phyloP scores from a whole-genome alignment of 1,140 invertebrate genomes.

The Drosophila fuyamai region DNA sequence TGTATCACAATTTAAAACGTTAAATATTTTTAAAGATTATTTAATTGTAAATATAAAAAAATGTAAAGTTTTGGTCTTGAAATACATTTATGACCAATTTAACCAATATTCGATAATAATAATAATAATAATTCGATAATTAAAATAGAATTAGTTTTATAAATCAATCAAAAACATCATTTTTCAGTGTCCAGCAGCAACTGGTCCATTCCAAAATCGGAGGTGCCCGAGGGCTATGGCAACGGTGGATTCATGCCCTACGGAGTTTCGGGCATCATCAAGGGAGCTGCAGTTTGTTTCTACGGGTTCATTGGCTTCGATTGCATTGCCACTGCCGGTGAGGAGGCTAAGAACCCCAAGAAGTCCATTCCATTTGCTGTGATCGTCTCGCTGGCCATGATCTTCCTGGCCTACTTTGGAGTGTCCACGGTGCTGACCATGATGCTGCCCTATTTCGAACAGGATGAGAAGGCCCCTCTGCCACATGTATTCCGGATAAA shows the following conservation, averaged over 20 bases:
- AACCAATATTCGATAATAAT: no score
- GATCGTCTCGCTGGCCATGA: constrained; percentile 91
- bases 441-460: constrained; percentile 94
- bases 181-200: constrained; percentile 85
- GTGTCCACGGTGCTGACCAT: constrained; percentile 94
- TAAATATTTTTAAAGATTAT: no score
- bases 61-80: no score
- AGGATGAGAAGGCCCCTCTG: constrained; percentile 90
- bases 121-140: no score
- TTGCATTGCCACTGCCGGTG: constrained; percentile 92
- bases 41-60: no score
- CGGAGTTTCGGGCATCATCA: constrained; percentile 91
- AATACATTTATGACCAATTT: no score
- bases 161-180: neutral
- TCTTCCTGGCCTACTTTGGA: constrained; percentile 95
- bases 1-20: no score
- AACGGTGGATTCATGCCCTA: constrained; percentile 93
- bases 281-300: constrained; percentile 95
- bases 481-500: constrained; percentile 89
- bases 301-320: constrained; percentile 97
- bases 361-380: constrained; percentile 95
- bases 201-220: constrained; percentile 88
- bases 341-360: constrained; percentile 95
- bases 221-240: constrained; percentile 87
- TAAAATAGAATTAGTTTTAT: no score